Conservation (phyloP, 2,888 invertebrate species). For the Watsonalla cultraria region DNA sequence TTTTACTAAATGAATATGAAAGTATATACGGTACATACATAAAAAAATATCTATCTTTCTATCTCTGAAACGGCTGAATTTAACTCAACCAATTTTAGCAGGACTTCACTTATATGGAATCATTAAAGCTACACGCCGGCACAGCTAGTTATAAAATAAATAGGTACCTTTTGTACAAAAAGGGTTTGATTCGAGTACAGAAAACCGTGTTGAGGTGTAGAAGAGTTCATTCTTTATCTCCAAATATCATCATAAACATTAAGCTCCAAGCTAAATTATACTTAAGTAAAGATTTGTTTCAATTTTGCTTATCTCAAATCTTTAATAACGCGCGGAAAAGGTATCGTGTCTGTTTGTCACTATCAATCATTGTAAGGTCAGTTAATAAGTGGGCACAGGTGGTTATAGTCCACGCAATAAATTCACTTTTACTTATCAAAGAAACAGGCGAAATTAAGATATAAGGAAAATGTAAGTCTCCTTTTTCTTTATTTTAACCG, state of each 20-base stretch:
- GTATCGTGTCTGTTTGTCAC: constrained; percentile 44
- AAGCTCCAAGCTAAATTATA: background rate
- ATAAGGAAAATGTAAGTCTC: background rate
- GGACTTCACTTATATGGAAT: too few relatives aligned
- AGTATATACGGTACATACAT: too few relatives aligned
- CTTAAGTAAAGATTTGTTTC: constrained; percentile 30
- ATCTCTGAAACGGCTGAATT: too few relatives aligned
- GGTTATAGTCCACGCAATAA: constrained; percentile 22
- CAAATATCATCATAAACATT: background rate
- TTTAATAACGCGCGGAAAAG: constrained; percentile 40
- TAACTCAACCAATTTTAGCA: too few relatives aligned
- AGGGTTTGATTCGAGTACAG: too few relatives aligned
- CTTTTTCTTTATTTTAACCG: background rate
- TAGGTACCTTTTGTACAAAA: too few relatives aligned
- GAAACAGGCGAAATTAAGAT: background rate
- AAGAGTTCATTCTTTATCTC: too few relatives aligned
- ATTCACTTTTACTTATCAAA: background rate
- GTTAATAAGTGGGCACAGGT: constrained; percentile 26
- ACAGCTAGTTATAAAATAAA: too few relatives aligned
- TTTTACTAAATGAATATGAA: too few relatives aligned
- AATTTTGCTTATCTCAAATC: constrained; percentile 59
- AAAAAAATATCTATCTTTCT: too few relatives aligned
- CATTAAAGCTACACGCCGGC: too few relatives aligned
- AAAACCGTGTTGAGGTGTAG: too few relatives aligned
- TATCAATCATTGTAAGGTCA: constrained; percentile 66